Base-by-base conservation (phyloP, 2,888 invertebrate genomes). In the Ornithoptera priamus region DNA sequence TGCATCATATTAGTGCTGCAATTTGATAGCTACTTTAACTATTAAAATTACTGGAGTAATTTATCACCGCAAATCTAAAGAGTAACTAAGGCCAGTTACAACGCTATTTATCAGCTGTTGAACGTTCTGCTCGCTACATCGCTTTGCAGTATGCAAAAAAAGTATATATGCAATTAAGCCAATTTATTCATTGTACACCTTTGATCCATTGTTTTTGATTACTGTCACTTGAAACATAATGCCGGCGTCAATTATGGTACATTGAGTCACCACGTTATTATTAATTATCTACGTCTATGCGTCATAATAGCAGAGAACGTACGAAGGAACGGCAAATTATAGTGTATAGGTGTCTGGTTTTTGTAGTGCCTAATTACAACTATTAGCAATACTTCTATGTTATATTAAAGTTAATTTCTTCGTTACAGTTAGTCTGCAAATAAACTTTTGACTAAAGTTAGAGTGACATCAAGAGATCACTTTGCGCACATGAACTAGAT, bases 251-350 rank as follows among this genome's bases (percentile, higher is more conserved):
- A 65, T 58, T 59, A 56, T 57, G 42, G 65, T 24, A 24, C 20
- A 39, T 65, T 65, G 65, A 65, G 58, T 65, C 65, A 65, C 46
- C 10, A 20, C 10, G 12, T 18, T 15, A 18, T 63, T 63, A 20
- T n/a, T 58, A 65, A 58, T 65, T 65, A 22, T 65, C 39, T 65
- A 59, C 59, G 58, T 39, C 57, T 22, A n/a, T 65, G 30, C 65
- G 46, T 65, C 65, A 65, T 36, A 60, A 60, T 60, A 60, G 36
- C 60, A 24, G 36, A 5, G 36, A 36, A 24, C 18, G 60, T n/a
- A 58, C 10, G 15, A 58, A n/a, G 22, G 22, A 24, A 58, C 22
- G 24, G 57, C 22, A 58, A 58, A 58, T 58, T 58, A 24, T 22
- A n/a, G 22, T 24, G 22, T n/a, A 22, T 15, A 17, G 22, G 4